phyloP scores from a whole-genome alignment of 2,888 invertebrate genomes.

The Sinhomidia bicolor region DNA sequence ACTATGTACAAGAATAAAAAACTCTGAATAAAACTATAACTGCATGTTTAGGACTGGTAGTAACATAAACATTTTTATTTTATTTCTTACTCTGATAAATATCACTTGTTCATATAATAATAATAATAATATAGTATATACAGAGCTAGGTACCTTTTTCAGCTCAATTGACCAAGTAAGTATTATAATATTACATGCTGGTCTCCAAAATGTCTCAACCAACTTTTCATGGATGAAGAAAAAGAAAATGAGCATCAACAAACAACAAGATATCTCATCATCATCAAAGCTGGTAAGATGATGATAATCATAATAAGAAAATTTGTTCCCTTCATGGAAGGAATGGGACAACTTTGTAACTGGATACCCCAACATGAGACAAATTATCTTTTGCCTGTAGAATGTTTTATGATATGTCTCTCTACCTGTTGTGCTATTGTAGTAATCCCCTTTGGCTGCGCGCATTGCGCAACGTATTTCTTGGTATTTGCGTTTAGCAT shows the following conservation, averaged over 20 bases:
- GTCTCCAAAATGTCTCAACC: conserved; percentile 71
- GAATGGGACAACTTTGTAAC: conserved; percentile 72
- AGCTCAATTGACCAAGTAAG: not conserved
- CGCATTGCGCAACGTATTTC: conserved; percentile 39
- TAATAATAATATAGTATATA: too few species aligned
- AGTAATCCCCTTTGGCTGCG: conserved; percentile 27
- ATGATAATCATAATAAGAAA: conserved; percentile 71
- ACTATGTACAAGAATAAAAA: conserved; percentile 20
- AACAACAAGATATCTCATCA: conserved; percentile 54
- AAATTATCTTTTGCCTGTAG: conserved; percentile 70
- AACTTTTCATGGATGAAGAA: conserved; percentile 35
- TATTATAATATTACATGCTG: not conserved
- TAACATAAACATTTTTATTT: conserved; percentile 20
- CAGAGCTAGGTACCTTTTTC: too few species aligned
- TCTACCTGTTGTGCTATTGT: conserved; percentile 57
- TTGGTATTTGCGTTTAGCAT: not conserved
- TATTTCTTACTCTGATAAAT: conserved; percentile 15
- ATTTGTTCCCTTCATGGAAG: conserved; percentile 60
- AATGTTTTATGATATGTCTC: conserved; percentile 66
- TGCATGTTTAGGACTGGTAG: not conserved
- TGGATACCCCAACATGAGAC: conserved; percentile 71
- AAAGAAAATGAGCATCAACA: conserved; percentile 56
- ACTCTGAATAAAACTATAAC: conserved; percentile 46
- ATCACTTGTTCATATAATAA: not conserved
- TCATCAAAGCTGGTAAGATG: conserved; percentile 57